phyloP scores from a whole-genome alignment of 2,888 invertebrate genomes.

The Lycocerus yunnanus region DNA sequence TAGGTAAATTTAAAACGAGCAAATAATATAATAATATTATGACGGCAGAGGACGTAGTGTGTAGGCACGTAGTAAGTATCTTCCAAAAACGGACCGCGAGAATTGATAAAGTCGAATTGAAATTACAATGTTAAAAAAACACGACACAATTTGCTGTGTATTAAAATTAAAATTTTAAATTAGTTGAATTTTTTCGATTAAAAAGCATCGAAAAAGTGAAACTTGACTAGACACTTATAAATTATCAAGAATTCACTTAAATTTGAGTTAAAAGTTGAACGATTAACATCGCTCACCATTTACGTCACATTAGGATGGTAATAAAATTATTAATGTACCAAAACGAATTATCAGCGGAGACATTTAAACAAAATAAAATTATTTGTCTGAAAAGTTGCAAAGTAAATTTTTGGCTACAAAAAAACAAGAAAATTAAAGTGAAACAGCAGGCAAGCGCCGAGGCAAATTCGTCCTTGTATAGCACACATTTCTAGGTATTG shows the following conservation, averaged over 20 bases:
- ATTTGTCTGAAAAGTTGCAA: background rate
- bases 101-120: background rate
- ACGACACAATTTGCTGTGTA: background rate
- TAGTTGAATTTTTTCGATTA: conserved; percentile 1
- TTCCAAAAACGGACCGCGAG: too few species aligned
- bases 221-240: conserved; percentile 2
- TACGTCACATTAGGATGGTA: conserved; percentile 1
- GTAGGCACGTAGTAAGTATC: too few species aligned
- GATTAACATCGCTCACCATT: conserved; percentile 3
- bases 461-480: conserved; percentile 27
- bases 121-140: background rate
- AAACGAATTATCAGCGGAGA: background rate
- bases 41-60: too few species aligned
- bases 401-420: background rate
- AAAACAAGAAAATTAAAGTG: conserved; percentile 3
- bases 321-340: background rate
- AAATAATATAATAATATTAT: too few species aligned
- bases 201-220: conserved; percentile 1
- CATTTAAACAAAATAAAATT: background rate
- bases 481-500: conserved; percentile 27
- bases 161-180: conserved; percentile 1
- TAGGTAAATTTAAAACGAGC: too few species aligned
- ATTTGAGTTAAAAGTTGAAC: background rate
- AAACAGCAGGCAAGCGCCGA: conserved; percentile 18
- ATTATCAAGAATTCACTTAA: conserved; percentile 1